Base-by-base conservation (phyloP, 2,888 invertebrate species). In the Hemaris fuciformis region DNA sequence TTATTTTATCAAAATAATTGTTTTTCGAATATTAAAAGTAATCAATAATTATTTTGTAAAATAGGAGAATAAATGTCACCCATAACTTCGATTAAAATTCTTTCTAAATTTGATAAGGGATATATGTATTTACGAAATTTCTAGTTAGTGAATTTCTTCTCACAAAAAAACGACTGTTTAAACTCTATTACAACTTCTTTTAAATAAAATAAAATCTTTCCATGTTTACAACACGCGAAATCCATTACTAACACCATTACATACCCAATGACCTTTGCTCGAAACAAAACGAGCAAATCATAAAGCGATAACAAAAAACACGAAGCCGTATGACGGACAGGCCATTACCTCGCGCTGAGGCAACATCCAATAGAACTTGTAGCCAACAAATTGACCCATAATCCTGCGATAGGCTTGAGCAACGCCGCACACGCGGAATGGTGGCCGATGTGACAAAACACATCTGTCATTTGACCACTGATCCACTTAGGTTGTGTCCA, bases 391-490 rank as follows among this genome's bases (percentile, higher is more conserved):
- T 75, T 77, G 77, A 78, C 76, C 75, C 67, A 77, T 75, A 75
- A 78, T 70, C 69, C 61, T 60, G 58, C 62, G 65, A 70, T 72
- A 66, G 70, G 64, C 74, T 84, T 80, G 72, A 72, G 78, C 76
- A 81, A 82, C 79, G 64, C 65, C 64, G 64, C 57, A 25, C 57
- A 31, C 68, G 69, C 64, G 67, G 66, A 71, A 71, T 69, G 70
- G 66, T 67, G 71, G 68, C 62, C 74, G 67, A 77, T 78, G 81
- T 83, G 87, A 85, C 85, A 84, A 84, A 83, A 83, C 83, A 83
- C 79, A 85, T 87, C 83, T 77, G 83, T 87, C 87, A 83, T 74
- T 72, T 80, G 80, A 83, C 81, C 83, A 72, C 76, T 80, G 86
- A 78, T 80, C 84, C 77, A 85, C 79, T 85, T 81, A 75, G 64